Conservation (phyloP, 2,888 invertebrate genomes). For the Diadegma fenestrale region DNA sequence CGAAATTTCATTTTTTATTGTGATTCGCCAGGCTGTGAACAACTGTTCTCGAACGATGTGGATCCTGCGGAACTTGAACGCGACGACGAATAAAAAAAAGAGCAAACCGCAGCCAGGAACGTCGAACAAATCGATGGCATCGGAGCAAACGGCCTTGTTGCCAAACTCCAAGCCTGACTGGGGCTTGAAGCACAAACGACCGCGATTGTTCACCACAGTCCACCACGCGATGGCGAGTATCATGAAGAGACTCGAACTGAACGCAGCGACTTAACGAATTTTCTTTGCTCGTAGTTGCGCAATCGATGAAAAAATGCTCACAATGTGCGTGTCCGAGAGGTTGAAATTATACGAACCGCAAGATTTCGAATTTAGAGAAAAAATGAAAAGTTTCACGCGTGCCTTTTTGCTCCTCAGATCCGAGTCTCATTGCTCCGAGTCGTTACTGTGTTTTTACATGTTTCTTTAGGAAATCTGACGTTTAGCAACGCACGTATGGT, state of each 20-base stretch:
- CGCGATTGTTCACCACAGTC: conserved; percentile 72
- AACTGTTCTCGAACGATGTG: conserved; percentile 61
- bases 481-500: not conserved
- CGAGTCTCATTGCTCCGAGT: not conserved
- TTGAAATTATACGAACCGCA: conserved; percentile 32
- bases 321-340: not conserved
- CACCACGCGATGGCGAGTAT: conserved; percentile 71
- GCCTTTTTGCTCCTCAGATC: not conserved
- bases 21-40: conserved; percentile 47
- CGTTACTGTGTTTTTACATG: not conserved
- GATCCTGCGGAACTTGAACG: conserved; percentile 62
- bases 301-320: not conserved
- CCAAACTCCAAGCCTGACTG: conserved; percentile 76
- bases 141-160: conserved; percentile 60
- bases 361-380: conserved; percentile 36
- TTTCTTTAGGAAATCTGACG: not conserved
- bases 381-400: not conserved
- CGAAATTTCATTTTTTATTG: not conserved
- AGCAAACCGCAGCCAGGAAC: conserved; percentile 25
- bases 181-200: conserved; percentile 73
- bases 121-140: conserved; percentile 43
- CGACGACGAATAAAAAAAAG: conserved; percentile 65
- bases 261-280: conserved; percentile 50
- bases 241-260: conserved; percentile 68
- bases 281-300: not conserved